Base-by-base conservation (phyloP, 1,140 invertebrate species). In the Sitodiplosis mosellana region DNA sequence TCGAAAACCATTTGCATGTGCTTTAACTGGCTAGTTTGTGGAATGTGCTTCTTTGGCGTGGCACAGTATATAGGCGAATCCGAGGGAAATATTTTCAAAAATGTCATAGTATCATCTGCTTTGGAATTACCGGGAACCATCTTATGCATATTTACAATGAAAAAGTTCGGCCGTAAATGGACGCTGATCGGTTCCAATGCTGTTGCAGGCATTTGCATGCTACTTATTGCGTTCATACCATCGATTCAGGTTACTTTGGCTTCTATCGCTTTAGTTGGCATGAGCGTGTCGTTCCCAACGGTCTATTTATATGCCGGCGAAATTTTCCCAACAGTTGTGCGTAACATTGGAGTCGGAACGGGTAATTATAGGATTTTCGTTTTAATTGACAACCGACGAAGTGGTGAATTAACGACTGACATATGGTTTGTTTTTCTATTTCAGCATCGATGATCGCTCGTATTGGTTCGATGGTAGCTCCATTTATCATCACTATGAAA, bases 21-120 rank as follows among this genome's bases (percentile, higher is more conserved):
- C 50, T 77, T 77, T 54, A 76, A 78, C 51, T 85, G 81, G 81
- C 61, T 80, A 33, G 77, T 80, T 1, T 79, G 77, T 49, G 81
- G 81, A 4, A 69, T 83, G 52, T 79, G 79, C 42, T 77, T 83
- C 56, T 85, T 80, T 53, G 81, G 81, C 1, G 74, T 81, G 1
- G 78, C 80, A 0, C 81, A 85, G 55, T 83, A 80, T 55, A 76
- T 83, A 44, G 75, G 80, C 0, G 74, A 78, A 49, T 66, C 81
- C 4, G 76, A 74, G 10, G 81, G 79, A 5, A 67, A 84, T 57
- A 81, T 83, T 40, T 84, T 83, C 55, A 49, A 77, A 2, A 85
- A 83, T 59, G 78, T 83, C 22, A 71, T 79, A 2, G 63, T 81
- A 8, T 81, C 79, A n/a, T 77, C 76, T 48, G 51, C 53, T n/a